Percentiles rank a stretch among this genome's conserved stretches.
phyloP scores from a whole-genome alignment of 2,797 vertebrate species.

The Neoniphon sammara region DNA sequence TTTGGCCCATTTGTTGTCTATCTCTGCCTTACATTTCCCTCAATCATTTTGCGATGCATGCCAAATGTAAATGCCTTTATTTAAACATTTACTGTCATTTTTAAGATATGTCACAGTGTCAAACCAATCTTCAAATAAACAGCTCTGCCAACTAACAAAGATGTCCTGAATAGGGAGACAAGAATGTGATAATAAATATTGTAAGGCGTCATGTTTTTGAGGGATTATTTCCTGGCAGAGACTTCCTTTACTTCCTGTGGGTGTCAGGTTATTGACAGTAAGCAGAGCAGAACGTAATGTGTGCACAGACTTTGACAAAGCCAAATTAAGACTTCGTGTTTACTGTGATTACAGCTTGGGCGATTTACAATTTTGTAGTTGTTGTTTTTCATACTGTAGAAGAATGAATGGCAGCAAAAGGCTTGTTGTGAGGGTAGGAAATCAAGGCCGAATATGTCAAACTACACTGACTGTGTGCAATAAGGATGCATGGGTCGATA shows the following conservation, averaged over 20 bases:
- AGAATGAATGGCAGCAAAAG: constrained; percentile 10
- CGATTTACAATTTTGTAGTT: neutral
- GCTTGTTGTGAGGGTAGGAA: neutral
- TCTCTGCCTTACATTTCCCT: too few relatives aligned
- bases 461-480: too few relatives aligned
- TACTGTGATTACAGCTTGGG: neutral
- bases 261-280: constrained; percentile 44
- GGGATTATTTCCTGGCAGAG: constrained; percentile 12
- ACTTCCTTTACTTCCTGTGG: constrained; percentile 20
- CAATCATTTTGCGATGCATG: too few relatives aligned
- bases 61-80: too few relatives aligned
- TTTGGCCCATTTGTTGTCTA: too few relatives aligned
- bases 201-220: constrained; percentile 16
- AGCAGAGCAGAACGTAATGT: constrained; percentile 13
- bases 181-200: too few relatives aligned
- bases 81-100: too few relatives aligned
- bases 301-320: constrained; percentile 15
- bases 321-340: constrained; percentile 42
- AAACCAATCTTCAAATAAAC: constrained; percentile 25
- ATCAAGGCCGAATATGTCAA: neutral
- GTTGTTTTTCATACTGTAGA: neutral
- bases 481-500: too few relatives aligned
- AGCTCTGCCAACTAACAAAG: too few relatives aligned
- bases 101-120: neutral
- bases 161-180: too few relatives aligned